These are phyloP conservation scores for Philereme transversata DNA, from an alignment of 2,888 invertebrate genomes.

Conservation along the genomic window DNA sequence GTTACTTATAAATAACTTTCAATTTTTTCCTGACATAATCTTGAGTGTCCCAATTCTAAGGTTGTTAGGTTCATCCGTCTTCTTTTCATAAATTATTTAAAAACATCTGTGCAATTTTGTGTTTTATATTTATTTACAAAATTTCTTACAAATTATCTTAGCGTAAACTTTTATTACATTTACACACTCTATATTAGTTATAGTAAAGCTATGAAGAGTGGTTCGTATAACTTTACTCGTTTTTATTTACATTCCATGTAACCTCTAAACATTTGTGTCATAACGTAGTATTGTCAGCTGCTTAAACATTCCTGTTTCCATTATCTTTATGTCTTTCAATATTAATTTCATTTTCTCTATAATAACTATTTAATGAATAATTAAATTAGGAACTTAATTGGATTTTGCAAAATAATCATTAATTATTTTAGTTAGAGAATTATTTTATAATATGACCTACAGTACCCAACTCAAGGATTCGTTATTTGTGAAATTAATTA, in stretches of 20 bases:
- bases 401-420: conserved; percentile 39
- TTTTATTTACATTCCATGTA: conserved; percentile 53
- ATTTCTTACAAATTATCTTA: conserved; percentile 53
- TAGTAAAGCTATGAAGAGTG: conserved; percentile 72
- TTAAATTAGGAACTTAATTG: conserved; percentile 29
- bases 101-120: conserved; percentile 38
- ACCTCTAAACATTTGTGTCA: conserved; percentile 69
- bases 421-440: background rate
- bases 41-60: background rate
- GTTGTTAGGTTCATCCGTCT: background rate
- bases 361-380: conserved; percentile 48
- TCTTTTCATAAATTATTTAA: background rate
- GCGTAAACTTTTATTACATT: conserved; percentile 66
- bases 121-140: conserved; percentile 63
- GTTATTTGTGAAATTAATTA: background rate
- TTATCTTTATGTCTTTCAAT: conserved; percentile 56
- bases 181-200: conserved; percentile 66
- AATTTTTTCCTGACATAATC: no score
- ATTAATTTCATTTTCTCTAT: conserved; percentile 49
- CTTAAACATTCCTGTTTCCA: conserved; percentile 72
- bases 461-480: background rate
- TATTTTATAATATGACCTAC: background rate
- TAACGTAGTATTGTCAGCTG: conserved; percentile 82
- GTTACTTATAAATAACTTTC: no score
- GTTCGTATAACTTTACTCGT: conserved; percentile 76